Percentiles rank a stretch among this genome's conserved stretches.
phyloP scores from a whole-genome alignment of 2,113 vertebrate genomes.

The Charina bottae region DNA sequence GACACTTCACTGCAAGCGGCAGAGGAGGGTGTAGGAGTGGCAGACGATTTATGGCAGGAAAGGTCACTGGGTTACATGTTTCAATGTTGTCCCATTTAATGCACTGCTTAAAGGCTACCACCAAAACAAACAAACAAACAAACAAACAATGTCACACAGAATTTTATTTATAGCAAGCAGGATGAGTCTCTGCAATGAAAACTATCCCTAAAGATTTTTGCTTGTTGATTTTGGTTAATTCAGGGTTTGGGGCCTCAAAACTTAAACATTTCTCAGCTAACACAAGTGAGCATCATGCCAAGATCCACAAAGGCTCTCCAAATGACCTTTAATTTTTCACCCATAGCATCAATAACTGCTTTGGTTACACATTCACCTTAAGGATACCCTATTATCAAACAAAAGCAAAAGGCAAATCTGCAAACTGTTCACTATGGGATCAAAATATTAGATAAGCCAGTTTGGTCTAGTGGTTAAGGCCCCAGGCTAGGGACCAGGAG shows the following conservation, averaged over 20 bases:
- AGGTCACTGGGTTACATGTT: constrained; percentile 37
- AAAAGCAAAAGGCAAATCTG: background rate
- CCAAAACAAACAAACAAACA: constrained; percentile 23
- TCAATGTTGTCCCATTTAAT: constrained; percentile 33
- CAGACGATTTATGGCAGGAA: background rate
- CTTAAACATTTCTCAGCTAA: background rate
- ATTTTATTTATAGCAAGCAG: background rate
- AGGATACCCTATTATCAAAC: background rate
- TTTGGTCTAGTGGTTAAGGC: too few species aligned
- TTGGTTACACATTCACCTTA: background rate
- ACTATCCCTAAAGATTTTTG: constrained; percentile 1
- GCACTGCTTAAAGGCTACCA: constrained; percentile 35
- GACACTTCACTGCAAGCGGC: background rate
- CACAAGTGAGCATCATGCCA: background rate
- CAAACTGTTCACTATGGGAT: constrained; percentile 1
- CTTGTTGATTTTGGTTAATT: background rate
- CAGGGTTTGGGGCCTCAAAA: background rate
- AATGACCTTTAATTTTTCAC: background rate
- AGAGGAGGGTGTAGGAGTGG: background rate
- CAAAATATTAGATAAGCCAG: background rate
- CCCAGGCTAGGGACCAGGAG: too few species aligned
- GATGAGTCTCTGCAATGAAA: background rate
- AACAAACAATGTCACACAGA: constrained; percentile 34
- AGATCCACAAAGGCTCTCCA: background rate
- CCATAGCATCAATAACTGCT: background rate